These are phyloP conservation scores for Synanceia verrucosa DNA, from an alignment of 2,797 vertebrate genomes.

Conservation along the genomic window DNA sequence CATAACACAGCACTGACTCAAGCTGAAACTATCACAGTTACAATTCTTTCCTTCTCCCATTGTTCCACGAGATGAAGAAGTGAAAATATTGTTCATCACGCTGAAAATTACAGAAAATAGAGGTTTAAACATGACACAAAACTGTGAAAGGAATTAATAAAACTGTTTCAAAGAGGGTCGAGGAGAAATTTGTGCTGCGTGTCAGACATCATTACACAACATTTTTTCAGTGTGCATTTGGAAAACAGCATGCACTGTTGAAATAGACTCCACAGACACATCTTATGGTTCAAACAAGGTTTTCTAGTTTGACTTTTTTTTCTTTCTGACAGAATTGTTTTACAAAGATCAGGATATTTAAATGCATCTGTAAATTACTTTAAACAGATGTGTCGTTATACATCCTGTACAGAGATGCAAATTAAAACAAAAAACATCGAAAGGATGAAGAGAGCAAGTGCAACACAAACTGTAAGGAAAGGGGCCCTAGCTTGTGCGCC, in stretches of 20 bases:
- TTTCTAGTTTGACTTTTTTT: neutral
- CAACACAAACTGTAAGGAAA: conserved; percentile 33
- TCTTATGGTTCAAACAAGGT: neutral
- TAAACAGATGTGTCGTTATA: conserved; percentile 18
- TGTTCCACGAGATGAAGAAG: neutral
- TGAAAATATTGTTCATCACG: neutral
- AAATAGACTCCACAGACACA: neutral
- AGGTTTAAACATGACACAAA: neutral
- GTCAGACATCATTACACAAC: neutral
- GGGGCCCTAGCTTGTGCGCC: conserved; percentile 50
- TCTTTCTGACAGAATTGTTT: neutral
- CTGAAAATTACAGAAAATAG: neutral
- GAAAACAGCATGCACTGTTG: neutral
- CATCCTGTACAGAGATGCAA: conserved; percentile 1
- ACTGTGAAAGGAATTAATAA: neutral
- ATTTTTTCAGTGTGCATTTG: neutral
- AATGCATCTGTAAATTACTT: conserved; percentile 2
- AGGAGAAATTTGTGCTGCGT: neutral
- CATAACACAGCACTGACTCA: neutral
- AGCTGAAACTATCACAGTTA: neutral
- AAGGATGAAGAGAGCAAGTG: conserved; percentile 21
- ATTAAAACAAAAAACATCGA: conserved; percentile 27
- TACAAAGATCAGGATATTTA: neutral
- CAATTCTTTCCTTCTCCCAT: neutral
- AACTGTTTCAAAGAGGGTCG: neutral